phyloP scores from a whole-genome alignment of 2,797 vertebrate genomes.

The Caiman crocodilus region DNA sequence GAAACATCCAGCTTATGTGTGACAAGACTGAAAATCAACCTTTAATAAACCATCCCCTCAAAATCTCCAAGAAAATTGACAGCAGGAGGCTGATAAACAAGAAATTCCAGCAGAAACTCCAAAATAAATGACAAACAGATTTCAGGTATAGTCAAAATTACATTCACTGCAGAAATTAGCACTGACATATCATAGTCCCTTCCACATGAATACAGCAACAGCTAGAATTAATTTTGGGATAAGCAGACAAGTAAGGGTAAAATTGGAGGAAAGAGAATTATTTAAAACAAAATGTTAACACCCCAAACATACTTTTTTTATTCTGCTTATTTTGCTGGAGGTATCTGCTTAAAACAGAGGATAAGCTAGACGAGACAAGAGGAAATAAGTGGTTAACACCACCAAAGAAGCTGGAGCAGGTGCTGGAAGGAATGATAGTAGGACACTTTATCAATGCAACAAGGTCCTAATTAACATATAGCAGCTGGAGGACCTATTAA shows the following conservation, averaged over 20 bases:
- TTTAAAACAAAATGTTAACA: background rate
- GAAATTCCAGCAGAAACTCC: background rate
- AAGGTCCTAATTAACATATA: background rate
- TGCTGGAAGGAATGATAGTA: background rate
- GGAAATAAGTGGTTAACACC: background rate
- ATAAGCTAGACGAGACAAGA: background rate
- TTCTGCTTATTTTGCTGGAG: too few species aligned
- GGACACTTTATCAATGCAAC: background rate
- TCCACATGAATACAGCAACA: conserved; percentile 24
- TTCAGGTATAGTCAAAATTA: background rate
- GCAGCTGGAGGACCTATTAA: background rate
- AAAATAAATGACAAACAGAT: background rate
- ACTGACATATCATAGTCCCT: background rate
- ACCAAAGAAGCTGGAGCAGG: background rate
- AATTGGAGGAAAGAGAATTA: background rate
- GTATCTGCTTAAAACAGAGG: background rate
- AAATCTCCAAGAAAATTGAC: background rate
- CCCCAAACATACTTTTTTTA: conserved; percentile 19
- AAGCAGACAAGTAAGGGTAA: conserved; percentile 31
- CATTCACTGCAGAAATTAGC: background rate
- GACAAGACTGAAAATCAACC: background rate
- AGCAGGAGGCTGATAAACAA: background rate
- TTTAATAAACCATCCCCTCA: background rate
- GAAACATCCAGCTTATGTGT: background rate
- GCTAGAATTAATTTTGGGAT: conserved; percentile 52